phyloP scores from a whole-genome alignment of 2,888 invertebrate genomes.

The Euplagia quadripunctaria region DNA sequence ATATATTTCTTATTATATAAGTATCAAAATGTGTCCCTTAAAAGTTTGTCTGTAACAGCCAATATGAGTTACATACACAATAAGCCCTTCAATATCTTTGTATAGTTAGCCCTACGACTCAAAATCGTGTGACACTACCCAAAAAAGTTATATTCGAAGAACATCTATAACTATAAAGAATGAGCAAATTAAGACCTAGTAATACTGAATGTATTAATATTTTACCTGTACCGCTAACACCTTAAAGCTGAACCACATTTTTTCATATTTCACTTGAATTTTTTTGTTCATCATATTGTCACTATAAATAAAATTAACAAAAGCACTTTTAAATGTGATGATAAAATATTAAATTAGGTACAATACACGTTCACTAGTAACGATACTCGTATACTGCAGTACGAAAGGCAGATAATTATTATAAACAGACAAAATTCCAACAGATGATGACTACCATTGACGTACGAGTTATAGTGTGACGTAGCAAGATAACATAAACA shows the following conservation, averaged over 20 bases:
- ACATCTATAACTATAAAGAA: no score
- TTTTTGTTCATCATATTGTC: not conserved
- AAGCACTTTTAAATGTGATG: not conserved
- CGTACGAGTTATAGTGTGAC: slow-evolving; percentile 19
- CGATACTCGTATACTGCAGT: not conserved
- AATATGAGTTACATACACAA: no score
- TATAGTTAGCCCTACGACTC: no score
- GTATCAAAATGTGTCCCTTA: no score
- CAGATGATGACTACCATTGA: slow-evolving; percentile 22
- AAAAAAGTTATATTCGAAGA: no score
- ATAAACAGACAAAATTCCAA: not conserved
- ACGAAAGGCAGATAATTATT: not conserved
- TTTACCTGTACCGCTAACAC: not conserved
- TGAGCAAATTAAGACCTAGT: no score
- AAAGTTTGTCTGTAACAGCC: no score
- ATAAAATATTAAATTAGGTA: not conserved
- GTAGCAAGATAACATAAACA: not conserved
- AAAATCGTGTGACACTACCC: no score
- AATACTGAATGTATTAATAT: not conserved
- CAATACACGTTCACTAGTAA: not conserved
- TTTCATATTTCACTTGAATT: not conserved
- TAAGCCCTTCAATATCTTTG: no score
- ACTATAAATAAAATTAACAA: not conserved
- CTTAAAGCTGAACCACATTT: not conserved
- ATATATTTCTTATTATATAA: not conserved